Conservation (phyloP, 2,797 vertebrate species). For the Steatocranus sp. region DNA sequence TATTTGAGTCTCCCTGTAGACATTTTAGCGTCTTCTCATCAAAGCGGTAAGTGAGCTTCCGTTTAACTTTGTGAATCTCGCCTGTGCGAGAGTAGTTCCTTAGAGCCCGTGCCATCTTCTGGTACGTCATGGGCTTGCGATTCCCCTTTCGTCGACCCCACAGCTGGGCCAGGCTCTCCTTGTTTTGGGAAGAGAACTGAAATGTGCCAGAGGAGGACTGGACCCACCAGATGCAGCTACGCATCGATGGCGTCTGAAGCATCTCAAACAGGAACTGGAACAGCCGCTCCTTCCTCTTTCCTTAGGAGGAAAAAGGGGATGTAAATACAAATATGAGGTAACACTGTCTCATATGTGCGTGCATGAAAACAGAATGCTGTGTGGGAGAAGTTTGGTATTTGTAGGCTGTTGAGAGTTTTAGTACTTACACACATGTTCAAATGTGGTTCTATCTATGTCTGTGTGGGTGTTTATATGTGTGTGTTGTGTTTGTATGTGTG, state of each 20-base stretch:
- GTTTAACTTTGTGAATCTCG: conserved; percentile 81
- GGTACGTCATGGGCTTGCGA: conserved; percentile 84
- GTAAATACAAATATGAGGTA: neutral
- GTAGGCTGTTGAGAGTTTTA: neutral
- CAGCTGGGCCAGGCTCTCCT: conserved; percentile 78
- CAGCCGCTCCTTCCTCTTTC: conserved; percentile 80
- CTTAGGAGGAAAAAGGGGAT: conserved; percentile 43
- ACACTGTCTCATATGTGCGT: neutral
- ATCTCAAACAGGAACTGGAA: conserved; percentile 85
- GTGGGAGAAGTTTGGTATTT: neutral
- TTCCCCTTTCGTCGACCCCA: conserved; percentile 82
- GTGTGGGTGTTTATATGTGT: neutral
- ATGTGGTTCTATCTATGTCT: neutral
- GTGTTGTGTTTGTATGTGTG: neutral
- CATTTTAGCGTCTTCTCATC: conserved; percentile 72
- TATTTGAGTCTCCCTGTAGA: conserved; percentile 53
- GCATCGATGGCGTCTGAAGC: conserved; percentile 81
- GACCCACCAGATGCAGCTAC: conserved; percentile 83
- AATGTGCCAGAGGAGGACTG: conserved; percentile 76
- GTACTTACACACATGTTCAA: neutral
- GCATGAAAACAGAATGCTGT: neutral
- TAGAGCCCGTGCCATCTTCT: conserved; percentile 82
- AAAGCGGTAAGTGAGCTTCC: conserved; percentile 80
- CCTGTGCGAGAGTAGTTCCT: conserved; percentile 80
- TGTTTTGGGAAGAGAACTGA: conserved; percentile 84